Evolutionary conservation across 30 jellyfish, hydroid and myxozoan species (phyloP).

Genomic region (Chrysaora quinquecirrha): DNA sequence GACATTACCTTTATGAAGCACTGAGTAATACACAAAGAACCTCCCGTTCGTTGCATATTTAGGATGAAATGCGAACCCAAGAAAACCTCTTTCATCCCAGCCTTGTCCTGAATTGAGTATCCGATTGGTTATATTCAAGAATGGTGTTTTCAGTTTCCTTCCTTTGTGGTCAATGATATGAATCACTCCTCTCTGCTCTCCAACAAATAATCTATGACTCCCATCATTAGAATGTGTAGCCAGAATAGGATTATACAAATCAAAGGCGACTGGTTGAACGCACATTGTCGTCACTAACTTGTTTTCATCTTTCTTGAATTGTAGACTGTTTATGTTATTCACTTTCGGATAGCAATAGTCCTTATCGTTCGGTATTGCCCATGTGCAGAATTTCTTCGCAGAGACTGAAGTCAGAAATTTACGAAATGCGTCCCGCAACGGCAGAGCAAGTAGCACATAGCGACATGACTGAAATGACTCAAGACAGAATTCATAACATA

Average conservation of each 20-base stretch:
- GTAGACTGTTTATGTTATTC: background rate
- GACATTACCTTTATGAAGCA: background rate
- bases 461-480: slow-evolving; percentile 60
- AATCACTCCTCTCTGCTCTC: slow-evolving; percentile 82
- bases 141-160: slow-evolving; percentile 51
- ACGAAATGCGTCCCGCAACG: slow-evolving; percentile 40
- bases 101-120: slow-evolving; percentile 84
- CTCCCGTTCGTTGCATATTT: slow-evolving; percentile 72
- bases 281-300: slow-evolving; percentile 28
- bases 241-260: slow-evolving; percentile 63
- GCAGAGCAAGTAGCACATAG: slow-evolving; percentile 32
- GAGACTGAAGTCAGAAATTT: slow-evolving; percentile 26
- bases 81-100: slow-evolving; percentile 98
- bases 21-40: slow-evolving; percentile 82
- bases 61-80: slow-evolving; percentile 94
- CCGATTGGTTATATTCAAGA: slow-evolving; percentile 64
- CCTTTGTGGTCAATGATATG: slow-evolving; percentile 42
- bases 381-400: slow-evolving; percentile 62
- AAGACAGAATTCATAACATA: slow-evolving; percentile 69
- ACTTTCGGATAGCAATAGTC: slow-evolving; percentile 85
- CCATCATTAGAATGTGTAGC: slow-evolving; percentile 91
- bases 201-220: slow-evolving; percentile 83
- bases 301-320: background rate
- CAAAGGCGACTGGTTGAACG: slow-evolving; percentile 64
- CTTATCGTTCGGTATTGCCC: slow-evolving; percentile 83